These are phyloP conservation scores for Sitophilus oryzae DNA, from an alignment of 1,140 invertebrate genomes.

Conservation along the genomic window DNA sequence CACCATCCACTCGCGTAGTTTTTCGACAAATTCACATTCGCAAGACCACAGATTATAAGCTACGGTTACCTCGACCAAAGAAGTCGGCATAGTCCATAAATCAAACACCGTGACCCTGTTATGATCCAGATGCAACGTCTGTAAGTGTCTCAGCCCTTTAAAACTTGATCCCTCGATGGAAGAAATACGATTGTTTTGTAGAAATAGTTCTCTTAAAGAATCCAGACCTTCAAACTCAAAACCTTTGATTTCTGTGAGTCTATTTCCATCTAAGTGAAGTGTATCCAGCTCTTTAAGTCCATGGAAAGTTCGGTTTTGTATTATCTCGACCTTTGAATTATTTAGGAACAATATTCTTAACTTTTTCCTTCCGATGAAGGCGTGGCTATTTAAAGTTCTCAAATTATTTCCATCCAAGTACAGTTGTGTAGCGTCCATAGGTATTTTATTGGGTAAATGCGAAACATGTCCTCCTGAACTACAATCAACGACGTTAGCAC, in stretches of 20 bases:
- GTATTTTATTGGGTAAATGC: conserved; percentile 73
- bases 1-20: conserved; percentile 72
- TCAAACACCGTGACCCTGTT: conserved; percentile 69
- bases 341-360: conserved; percentile 79
- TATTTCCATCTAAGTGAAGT: conserved; percentile 54
- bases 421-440: conserved; percentile 87
- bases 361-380: conserved; percentile 85
- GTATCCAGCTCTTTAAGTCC: conserved; percentile 75
- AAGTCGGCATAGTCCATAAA: conserved; percentile 67
- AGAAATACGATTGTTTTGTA: conserved; percentile 63
- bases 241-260: conserved; percentile 66
- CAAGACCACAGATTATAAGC: conserved; percentile 83
- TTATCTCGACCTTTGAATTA: conserved; percentile 74
- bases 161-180: conserved; percentile 75
- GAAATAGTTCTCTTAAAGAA: conserved; percentile 56
- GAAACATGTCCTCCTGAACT: conserved; percentile 66
- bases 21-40: conserved; percentile 75
- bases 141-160: conserved; percentile 60
- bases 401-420: conserved; percentile 87
- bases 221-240: conserved; percentile 67
- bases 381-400: conserved; percentile 69
- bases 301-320: conserved; percentile 87
- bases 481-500: conserved; percentile 87
- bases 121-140: conserved; percentile 67
- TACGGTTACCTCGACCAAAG: conserved; percentile 63